Base-by-base conservation (phyloP, 1,140 invertebrate species). In the Lasioglossum baleicum region DNA sequence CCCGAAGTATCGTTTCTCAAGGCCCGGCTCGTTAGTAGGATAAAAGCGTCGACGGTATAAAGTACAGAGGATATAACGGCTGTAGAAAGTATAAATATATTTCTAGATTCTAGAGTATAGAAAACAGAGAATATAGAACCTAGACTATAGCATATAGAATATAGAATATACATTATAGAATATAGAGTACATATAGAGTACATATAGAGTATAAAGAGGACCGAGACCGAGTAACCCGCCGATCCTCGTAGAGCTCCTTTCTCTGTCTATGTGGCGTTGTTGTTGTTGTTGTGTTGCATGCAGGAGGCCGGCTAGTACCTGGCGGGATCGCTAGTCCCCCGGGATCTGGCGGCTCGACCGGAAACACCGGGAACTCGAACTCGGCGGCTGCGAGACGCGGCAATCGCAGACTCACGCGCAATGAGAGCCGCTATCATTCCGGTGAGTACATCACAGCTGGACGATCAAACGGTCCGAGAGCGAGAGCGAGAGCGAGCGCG, bases 381-480 rank as follows among this genome's bases (percentile, higher is more conserved):
- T 91, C 90, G 85, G 93, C 93, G 83, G 93, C 93, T 79, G 94
- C 96, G 88, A 95, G 97, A 89, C 95, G 97, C 90, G 97, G 96
- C 89, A 97, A 98, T 93, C 94, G 98, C 80, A 94, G 97, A 88
- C 95, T 98, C 74, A 99, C 98, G 82, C 94, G 98, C 89, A 98
- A 98, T 94, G 98, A 99, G 94, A 98, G 97, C 93, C 95, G 98
- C 87, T 99, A 99, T 93, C 98, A 99, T 93, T 99, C 98, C 93
- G 98, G 98, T 98, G 95, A 96, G 94, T 94, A 91, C 82, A 80
- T 61, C 17, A 65, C 20, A 75, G 77, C 40, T 79, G 63, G 77
- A 74, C 40, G 40, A 74, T 74, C 40, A 53, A 53, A 53, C 51
- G 51, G 51, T 53, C 51, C 51, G 51, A 53, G 44, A 10, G 44